Conservation (phyloP, 2,797 vertebrate genomes). For the Enteromius thamalakanensis region DNA sequence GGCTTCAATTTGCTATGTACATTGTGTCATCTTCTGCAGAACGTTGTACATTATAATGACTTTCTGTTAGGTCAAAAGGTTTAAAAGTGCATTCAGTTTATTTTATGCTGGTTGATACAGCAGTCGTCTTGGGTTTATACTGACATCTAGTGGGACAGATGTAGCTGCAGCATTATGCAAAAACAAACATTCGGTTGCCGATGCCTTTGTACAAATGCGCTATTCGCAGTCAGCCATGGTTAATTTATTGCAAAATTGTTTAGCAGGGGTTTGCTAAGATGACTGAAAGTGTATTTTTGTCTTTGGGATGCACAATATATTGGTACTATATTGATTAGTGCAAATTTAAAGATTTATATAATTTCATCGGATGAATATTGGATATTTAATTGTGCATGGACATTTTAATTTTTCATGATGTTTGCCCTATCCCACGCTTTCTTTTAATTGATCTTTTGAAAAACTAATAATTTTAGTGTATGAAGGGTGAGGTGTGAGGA, state of each 20-base stretch:
- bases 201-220: neutral
- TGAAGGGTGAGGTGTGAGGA: too few species aligned
- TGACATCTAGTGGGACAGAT: slow-evolving; percentile 13
- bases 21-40: slow-evolving; percentile 28
- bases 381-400: neutral
- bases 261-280: neutral
- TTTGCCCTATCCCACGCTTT: neutral
- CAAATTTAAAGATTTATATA: neutral
- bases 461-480: neutral
- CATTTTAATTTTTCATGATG: neutral
- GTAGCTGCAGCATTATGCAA: neutral
- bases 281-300: neutral
- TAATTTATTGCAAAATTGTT: neutral
- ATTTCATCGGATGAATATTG: neutral
- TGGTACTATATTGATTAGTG: neutral
- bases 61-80: neutral
- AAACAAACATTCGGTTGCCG: neutral
- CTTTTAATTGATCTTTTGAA: neutral
- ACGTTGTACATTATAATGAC: neutral
- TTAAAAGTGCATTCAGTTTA: neutral
- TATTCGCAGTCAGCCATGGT: neutral
- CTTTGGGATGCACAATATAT: neutral
- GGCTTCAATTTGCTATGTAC: slow-evolving; percentile 38
- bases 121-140: neutral
- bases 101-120: neutral